These are phyloP conservation scores for Amblyteles armatorius DNA, from an alignment of 2,888 invertebrate genomes.

Conservation along the genomic window DNA sequence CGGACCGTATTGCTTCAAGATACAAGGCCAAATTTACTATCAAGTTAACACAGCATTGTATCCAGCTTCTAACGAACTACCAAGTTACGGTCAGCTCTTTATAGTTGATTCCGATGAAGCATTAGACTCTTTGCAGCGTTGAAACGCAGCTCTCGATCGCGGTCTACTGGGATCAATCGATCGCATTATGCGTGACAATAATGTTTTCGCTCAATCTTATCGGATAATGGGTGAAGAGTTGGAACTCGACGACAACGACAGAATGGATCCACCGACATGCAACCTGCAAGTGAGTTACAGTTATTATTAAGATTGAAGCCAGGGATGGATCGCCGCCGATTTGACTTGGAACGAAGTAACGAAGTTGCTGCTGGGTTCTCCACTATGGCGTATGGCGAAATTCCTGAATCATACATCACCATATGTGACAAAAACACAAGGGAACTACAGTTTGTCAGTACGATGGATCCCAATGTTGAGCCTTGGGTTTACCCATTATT, in stretches of 20 bases:
- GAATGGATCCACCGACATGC: background rate
- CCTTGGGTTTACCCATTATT: conserved; percentile 62
- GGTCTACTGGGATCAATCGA: conserved; percentile 13
- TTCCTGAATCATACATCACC: conserved; percentile 65
- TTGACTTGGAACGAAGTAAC: conserved; percentile 8
- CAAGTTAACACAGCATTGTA: conserved; percentile 44
- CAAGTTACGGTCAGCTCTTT: conserved; percentile 30
- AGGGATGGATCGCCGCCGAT: conserved; percentile 11
- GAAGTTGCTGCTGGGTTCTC: conserved; percentile 53
- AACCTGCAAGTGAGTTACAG: background rate
- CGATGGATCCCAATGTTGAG: conserved; percentile 65
- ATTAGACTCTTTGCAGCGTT: background rate
- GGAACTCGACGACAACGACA: conserved; percentile 11
- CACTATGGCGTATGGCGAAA: conserved; percentile 68
- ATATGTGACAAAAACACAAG: conserved; percentile 62
- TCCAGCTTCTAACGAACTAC: conserved; percentile 16
- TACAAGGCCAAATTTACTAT: conserved; percentile 64
- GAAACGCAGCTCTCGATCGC: background rate
- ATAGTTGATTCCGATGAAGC: conserved; percentile 11
- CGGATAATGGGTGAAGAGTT: conserved; percentile 43
- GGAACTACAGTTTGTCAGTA: conserved; percentile 61
- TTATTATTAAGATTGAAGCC: background rate
- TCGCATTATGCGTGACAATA: conserved; percentile 36
- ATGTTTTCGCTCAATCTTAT: conserved; percentile 41
- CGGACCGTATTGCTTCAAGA: conserved; percentile 5